Conservation (phyloP, 2,797 vertebrate species). For the Pangasius larnaudii region DNA sequence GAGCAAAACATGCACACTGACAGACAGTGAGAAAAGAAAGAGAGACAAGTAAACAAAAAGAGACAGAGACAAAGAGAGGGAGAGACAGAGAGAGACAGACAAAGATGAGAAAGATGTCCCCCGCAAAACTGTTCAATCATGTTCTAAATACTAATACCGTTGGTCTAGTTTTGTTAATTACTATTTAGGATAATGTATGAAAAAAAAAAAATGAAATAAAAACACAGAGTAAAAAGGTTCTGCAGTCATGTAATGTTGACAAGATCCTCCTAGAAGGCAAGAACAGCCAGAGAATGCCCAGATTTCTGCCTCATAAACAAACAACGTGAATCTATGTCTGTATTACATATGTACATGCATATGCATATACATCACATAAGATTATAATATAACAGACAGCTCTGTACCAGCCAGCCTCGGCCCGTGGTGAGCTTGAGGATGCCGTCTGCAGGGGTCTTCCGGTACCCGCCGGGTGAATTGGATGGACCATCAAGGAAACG, state of each 20-base stretch:
- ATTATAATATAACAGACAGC: neutral
- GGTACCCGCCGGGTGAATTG: conserved; percentile 72
- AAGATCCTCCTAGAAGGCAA: neutral
- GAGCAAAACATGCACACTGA: neutral
- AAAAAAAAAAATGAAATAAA: neutral
- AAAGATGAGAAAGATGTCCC: neutral
- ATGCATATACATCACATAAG: neutral
- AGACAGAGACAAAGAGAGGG: neutral
- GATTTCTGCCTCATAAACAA: neutral
- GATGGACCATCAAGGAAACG: conserved; percentile 88
- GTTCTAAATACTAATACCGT: neutral
- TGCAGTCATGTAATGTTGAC: neutral
- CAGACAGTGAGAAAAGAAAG: neutral
- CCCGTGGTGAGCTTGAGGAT: conserved; percentile 93
- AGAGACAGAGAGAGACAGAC: neutral
- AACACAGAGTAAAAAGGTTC: neutral
- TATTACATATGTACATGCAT: no score
- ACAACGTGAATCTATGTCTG: neutral
- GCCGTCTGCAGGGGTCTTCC: conserved; percentile 84
- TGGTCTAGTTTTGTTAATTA: neutral
- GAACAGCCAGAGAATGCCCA: neutral
- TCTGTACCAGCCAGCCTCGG: conserved; percentile 92
- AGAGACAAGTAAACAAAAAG: neutral
- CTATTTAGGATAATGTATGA: neutral
- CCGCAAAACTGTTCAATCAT: neutral